Base-by-base conservation (phyloP, 2,113 vertebrate species). In the Anguilla rostrata region DNA sequence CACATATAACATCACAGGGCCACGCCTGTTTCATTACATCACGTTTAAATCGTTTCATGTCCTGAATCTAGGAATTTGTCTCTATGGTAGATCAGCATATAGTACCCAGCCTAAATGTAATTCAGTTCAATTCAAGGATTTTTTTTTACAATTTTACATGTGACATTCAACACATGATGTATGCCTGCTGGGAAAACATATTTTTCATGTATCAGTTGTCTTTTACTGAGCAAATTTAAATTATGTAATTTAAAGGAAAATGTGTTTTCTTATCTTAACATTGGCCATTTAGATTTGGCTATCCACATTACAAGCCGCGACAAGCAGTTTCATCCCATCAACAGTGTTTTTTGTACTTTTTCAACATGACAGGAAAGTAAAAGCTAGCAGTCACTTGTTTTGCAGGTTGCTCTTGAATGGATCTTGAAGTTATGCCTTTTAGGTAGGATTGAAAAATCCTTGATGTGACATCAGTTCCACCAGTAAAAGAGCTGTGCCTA, bases 401-500 rank as follows among this genome's bases (percentile, higher is more conserved):
- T 85, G 34, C 75, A 56, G 29, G 78, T 80, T 85, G 49, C 84
- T 46, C 78, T 79, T 85, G 29, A 79, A 20, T 85, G 75, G 49
- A 43, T 75, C 26, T 78, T 39, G 39, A 85, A 80, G 53, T 85
- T 34, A 80, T 80, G 80, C 78, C 46, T 39, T 85, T 80, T 85
- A 34, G 49, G 34, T 39, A 85, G 49, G 39, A 85, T 40, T 81
- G 79, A 49, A 41, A 78, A 85, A 85, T 78, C 84, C 46, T 80
- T 81, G 16, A 85, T 81, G 84, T 85, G 84, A 81, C 53, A 85
- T 79, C 78, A 81, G 39, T 85, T 85, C 46, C 84, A 81, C 53
- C 84, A 85, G 84, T 81, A 85, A 85, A 85, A 83, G n/a, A 85
- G 56, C 78, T 85, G 84, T 80, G 81, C 84, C 79, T 14, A 20